Evolutionary conservation across 2,113 vertebrate species (phyloP).

Genomic region (Todiramphus saurophagus): DNA sequence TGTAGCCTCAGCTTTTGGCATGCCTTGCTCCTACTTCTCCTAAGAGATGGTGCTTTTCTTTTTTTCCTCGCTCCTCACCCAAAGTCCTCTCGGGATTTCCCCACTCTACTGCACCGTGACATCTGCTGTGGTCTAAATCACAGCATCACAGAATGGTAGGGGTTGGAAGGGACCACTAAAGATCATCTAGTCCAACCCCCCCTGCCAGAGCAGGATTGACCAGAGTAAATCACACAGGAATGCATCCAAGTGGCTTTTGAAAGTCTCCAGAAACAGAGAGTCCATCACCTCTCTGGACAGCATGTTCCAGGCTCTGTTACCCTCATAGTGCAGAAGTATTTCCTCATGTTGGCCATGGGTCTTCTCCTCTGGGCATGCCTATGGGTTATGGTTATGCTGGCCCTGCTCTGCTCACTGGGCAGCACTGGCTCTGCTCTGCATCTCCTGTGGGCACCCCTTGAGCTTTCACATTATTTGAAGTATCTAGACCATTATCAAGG

Average conservation of each 20-base stretch:
- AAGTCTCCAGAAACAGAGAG: too few relatives aligned
- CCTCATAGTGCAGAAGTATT: too few relatives aligned
- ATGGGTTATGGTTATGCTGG: background rate
- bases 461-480: background rate
- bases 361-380: background rate
- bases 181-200: too few relatives aligned
- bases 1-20: background rate
- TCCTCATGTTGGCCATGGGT: background rate
- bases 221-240: too few relatives aligned
- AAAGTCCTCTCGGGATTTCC: rapidly evolving
- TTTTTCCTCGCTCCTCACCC: background rate
- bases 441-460: background rate
- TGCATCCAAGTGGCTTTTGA: too few relatives aligned
- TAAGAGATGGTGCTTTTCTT: background rate
- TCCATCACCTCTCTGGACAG: too few relatives aligned
- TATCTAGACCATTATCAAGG: background rate
- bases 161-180: too few relatives aligned
- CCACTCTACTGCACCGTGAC: background rate
- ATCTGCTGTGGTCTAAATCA: background rate
- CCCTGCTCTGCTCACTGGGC: background rate
- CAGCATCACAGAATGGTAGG: too few relatives aligned
- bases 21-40: background rate
- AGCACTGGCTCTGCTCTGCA: background rate
- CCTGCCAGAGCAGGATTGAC: too few relatives aligned
- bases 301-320: too few relatives aligned